Evolutionary conservation across 2,797 vertebrate species (phyloP).

Genomic region (Leptoclinus maculatus): DNA sequence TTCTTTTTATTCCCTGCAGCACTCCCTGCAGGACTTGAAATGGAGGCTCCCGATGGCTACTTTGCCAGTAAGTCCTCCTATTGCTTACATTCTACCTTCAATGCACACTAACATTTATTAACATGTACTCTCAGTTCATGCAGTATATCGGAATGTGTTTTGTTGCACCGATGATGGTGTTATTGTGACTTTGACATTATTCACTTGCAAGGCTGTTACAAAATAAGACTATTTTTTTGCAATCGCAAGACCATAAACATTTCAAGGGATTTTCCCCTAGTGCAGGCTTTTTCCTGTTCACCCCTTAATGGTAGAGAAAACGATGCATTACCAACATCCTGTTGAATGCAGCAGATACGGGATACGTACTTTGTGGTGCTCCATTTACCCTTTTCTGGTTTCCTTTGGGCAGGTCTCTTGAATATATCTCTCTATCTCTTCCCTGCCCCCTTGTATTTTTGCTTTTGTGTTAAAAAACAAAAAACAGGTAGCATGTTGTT

Average conservation of each 20-base stretch:
- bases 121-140: neutral
- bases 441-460: conserved; percentile 26
- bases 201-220: neutral
- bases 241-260: conserved; percentile 58
- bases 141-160: neutral
- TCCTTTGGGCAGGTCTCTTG: conserved; percentile 74
- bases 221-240: conserved; percentile 33
- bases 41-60: conserved; percentile 79
- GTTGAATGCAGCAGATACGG: conserved; percentile 73
- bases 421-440: conserved; percentile 21
- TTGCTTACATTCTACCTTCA: conserved; percentile 14
- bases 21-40: conserved; percentile 87
- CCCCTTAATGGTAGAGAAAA: conserved; percentile 68
- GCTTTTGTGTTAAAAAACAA: conserved; percentile 46
- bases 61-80: conserved; percentile 80
- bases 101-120: neutral
- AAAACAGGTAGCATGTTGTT: conserved; percentile 80
- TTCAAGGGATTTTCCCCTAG: conserved; percentile 75
- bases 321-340: conserved; percentile 74
- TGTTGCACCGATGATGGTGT: neutral
- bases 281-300: conserved; percentile 76
- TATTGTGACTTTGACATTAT: neutral
- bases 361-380: conserved; percentile 75
- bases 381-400: conserved; percentile 77
- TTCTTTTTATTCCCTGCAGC: conserved; percentile 79